phyloP scores from a whole-genome alignment of 2,888 invertebrate species.

The Ypsolopha sequella region DNA sequence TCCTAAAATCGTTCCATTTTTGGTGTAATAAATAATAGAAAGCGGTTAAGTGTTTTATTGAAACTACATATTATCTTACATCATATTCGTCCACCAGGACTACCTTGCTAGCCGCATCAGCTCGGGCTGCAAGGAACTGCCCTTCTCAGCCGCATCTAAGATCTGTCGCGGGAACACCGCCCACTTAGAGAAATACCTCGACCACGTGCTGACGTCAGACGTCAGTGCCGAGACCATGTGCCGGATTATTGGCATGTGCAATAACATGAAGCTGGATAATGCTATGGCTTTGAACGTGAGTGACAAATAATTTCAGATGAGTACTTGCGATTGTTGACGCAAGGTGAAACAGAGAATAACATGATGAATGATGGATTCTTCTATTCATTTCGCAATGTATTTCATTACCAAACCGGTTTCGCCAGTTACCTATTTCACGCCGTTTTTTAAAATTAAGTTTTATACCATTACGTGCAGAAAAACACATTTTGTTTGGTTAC shows the following conservation, averaged over 20 bases:
- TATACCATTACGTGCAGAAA: no score
- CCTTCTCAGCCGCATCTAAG: conserved; percentile 72
- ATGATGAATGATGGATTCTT: background rate
- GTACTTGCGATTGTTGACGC: background rate
- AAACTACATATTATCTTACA: no score
- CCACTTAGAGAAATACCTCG: conserved; percentile 78
- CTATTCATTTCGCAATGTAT: background rate
- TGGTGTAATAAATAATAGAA: no score
- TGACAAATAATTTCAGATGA: background rate
- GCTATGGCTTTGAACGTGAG: conserved; percentile 63
- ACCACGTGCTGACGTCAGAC: conserved; percentile 85
- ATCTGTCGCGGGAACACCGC: conserved; percentile 76
- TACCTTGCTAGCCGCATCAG: conserved; percentile 84
- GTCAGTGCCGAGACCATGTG: conserved; percentile 90
- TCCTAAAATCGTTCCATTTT: no score
- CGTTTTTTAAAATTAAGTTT: no score
- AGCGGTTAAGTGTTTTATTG: background rate
- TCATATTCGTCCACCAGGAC: conserved; percentile 56
- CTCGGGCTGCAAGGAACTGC: conserved; percentile 83
- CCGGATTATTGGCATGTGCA: conserved; percentile 86
- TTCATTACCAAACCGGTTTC: no score
- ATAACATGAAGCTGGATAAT: conserved; percentile 77
- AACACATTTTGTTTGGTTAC: no score
- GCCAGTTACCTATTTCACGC: no score
- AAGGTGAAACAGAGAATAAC: background rate